phyloP scores from a whole-genome alignment of 2,888 invertebrate species.

The Coremacera marginata region DNA sequence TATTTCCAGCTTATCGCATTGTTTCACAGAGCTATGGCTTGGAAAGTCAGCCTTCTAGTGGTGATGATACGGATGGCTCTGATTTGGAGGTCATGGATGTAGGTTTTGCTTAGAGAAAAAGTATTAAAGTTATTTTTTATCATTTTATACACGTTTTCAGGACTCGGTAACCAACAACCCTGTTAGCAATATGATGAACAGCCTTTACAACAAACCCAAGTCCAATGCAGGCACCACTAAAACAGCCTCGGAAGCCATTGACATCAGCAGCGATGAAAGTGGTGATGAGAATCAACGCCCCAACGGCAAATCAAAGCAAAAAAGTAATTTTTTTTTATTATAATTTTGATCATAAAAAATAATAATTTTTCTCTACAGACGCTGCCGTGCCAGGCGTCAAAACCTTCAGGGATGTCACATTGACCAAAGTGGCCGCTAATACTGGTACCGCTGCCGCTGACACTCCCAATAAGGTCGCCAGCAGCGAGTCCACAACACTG shows the following conservation, averaged over 20 bases:
- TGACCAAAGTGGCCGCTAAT: slow-evolving; percentile 58
- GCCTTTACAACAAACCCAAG: slow-evolving; percentile 70
- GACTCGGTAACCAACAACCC: slow-evolving; percentile 54
- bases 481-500: slow-evolving; percentile 19
- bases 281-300: slow-evolving; percentile 70
- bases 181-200: slow-evolving; percentile 67
- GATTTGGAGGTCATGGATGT: slow-evolving; percentile 67
- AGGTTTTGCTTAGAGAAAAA: slow-evolving; percentile 42
- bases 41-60: slow-evolving; percentile 68
- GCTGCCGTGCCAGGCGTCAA: slow-evolving; percentile 34
- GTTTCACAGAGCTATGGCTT: slow-evolving; percentile 79
- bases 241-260: slow-evolving; percentile 74
- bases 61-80: slow-evolving; percentile 73
- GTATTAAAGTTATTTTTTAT: not conserved
- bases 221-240: slow-evolving; percentile 37
- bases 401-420: slow-evolving; percentile 44
- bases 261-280: slow-evolving; percentile 82
- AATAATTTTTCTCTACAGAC: not conserved
- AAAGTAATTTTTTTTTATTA: slow-evolving; percentile 59
- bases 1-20: slow-evolving; percentile 75
- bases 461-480: slow-evolving; percentile 50
- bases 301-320: slow-evolving; percentile 69
- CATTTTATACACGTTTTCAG: slow-evolving; percentile 20
- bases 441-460: slow-evolving; percentile 20
- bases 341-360: too few species aligned